Base-by-base conservation (phyloP, 2,113 vertebrate species). In the Abramis brama region DNA sequence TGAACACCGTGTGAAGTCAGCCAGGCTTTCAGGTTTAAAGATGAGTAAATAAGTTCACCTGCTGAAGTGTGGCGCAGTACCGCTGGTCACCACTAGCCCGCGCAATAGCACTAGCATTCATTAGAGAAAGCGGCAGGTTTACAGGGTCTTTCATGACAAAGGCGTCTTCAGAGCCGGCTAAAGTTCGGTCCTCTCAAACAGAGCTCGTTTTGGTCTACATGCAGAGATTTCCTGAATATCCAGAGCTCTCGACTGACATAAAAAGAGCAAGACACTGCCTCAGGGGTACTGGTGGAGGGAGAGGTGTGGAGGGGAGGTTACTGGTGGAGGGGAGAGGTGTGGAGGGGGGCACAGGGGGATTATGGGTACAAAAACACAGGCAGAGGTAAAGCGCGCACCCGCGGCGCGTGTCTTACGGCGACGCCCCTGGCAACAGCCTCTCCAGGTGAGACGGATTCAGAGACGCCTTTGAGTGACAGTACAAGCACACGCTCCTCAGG, bases 361-460 rank as follows among this genome's bases (percentile, higher is more conserved):
- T 90, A 91, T 19, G 77, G 60, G 76, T 75, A 88, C 76, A 86
- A 84, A 83, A 80, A 86, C 79, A 77, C 57, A 59, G 73, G 76
- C 50, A 89, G 89, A 93, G 90, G 91, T 92, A 93, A 92, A 92
- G 93, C 92, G 93, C 94, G 94, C 93, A 94, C 93, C 93, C 92
- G 93, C 89, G 93, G 93, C 90, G 89, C 90, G 91, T 91, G 91
- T 92, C 94, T 94, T 90, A 90, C 89, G 93, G 94, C 93, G 91
- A 94, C 89, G 93, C 94, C 94, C 92, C 91, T 91, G 95, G 94
- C 94, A 92, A 94, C 92, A 92, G 91, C 88, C 66, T 76, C 81
- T 92, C 91, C 88, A 92, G 91, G 91, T 94, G 90, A 91, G 89
- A 87, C 91, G 30, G 83, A 27, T 82, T 60, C 33, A 85, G 25